Evolutionary conservation across 2,797 vertebrate genomes (phyloP).

Genomic region (Heliangelus exortis): DNA sequence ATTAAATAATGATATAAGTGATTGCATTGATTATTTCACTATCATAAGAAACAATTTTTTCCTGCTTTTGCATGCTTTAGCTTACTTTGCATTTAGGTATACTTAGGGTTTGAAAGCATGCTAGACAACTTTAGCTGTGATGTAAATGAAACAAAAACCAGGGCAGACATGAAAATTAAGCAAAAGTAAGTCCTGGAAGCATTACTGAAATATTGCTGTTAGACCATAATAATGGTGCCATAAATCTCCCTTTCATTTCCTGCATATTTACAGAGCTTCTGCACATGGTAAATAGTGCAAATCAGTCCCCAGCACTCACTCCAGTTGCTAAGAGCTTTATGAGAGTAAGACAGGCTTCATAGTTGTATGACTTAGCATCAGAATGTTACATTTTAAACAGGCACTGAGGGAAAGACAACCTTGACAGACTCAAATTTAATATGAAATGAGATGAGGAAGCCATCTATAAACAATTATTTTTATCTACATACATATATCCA

Average conservation of each 20-base stretch:
- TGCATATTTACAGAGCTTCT: slow-evolving; percentile 18
- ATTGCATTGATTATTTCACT: neutral
- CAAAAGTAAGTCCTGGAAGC: slow-evolving; percentile 42
- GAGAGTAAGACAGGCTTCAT: slow-evolving; percentile 22
- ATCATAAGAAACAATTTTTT: neutral
- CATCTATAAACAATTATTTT: neutral
- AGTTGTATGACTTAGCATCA: neutral
- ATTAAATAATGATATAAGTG: neutral
- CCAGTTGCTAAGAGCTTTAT: neutral
- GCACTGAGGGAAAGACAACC: slow-evolving; percentile 3
- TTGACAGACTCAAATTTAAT: slow-evolving; percentile 15
- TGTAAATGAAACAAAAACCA: slow-evolving; percentile 39
- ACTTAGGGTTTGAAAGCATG: slow-evolving; percentile 21
- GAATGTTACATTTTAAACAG: neutral
- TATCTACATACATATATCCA: neutral
- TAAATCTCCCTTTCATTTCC: slow-evolving; percentile 35
- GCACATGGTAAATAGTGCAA: slow-evolving; percentile 25
- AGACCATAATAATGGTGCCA: slow-evolving; percentile 17
- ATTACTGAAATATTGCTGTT: slow-evolving; percentile 18
- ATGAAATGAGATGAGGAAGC: slow-evolving; percentile 35
- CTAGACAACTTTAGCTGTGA: slow-evolving; percentile 26
- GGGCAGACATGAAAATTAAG: slow-evolving; percentile 44
- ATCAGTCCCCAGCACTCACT: slow-evolving; percentile 19
- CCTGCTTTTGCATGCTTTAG: slow-evolving; percentile 6
- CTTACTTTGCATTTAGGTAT: neutral